Base-by-base conservation (phyloP, 2,797 vertebrate species). In the Acrocephalus scirpaceus region DNA sequence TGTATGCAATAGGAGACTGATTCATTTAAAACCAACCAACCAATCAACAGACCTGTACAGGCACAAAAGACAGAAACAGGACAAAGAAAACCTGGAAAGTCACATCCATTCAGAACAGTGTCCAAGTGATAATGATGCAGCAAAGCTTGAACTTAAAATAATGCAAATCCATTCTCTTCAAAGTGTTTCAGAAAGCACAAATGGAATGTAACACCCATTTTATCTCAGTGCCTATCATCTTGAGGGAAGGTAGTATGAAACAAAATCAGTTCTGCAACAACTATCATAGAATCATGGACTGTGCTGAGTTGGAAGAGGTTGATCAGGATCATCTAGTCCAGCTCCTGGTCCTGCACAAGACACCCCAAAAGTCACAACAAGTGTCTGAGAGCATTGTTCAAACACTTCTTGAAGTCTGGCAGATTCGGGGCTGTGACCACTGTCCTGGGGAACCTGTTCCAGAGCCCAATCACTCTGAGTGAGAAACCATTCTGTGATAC, bases 1-100 rank as follows among this genome's bases (percentile, higher is more conserved):
- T 95, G 90, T 96, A 92, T 84, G 97, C 81, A 75, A 80, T 2
- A 89, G 96, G 92, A 90, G 73, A 92, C n/a, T 85, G 71, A 92
- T 95, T 97, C 96, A 96, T 86, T 95, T 80, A 71, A 76, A 93
- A 77, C 85, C 81, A 80, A 91, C 38, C 29, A 72, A 93, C 17
- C 25, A 77, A 29, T 23, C 50, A 64, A 85, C 74, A 67, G 74
- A 97, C 92, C 97, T 98, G 97, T 98, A 98, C 98, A 98, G 98
- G 98, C 97, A 98, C 95, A 90, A 58, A 78, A 97, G 96, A 98
- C 96, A 97, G 92, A 96, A 98, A 93, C 88, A 97, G 97, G 96
- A 86, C 92, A 94, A 65, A 94, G 92, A 93, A 88, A 97, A 97
- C 97, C 98, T 96, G 67, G 66, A 88, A 36, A 80, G 69, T 93